Percentiles rank a stretch among this genome's conserved stretches.
Conservation (phyloP, 2,888 invertebrate genomes). For the Euclidia mi region DNA sequence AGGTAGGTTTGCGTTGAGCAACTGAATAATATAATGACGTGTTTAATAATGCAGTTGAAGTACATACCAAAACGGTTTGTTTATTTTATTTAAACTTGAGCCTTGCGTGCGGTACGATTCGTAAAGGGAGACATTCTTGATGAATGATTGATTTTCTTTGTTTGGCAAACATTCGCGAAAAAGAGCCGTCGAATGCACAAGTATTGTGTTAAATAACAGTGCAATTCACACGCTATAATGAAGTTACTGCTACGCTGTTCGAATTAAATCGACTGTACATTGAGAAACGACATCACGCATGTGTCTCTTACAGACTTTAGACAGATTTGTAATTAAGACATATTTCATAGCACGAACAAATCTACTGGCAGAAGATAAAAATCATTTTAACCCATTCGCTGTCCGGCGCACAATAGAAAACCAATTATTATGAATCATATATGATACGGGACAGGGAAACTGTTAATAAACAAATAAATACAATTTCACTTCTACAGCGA, state of each 20-base stretch:
- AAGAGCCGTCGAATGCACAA: constrained; percentile 18
- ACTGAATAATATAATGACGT: constrained; percentile 33
- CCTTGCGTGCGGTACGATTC: constrained; percentile 26
- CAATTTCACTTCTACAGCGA: no score
- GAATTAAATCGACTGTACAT: no score
- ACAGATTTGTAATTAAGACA: no score
- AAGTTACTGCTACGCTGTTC: not conserved
- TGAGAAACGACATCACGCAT: no score
- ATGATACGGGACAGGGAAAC: no score
- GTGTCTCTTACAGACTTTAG: no score
- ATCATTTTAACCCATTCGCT: no score
- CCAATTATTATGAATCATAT: no score
- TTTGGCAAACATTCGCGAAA: constrained; percentile 46
- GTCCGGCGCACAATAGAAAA: no score
- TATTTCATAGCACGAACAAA: no score
- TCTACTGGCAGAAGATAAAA: no score
- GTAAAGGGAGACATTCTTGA: constrained; percentile 39
- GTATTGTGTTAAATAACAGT: constrained; percentile 3
- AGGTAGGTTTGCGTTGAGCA: constrained; percentile 32
- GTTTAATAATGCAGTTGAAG: constrained; percentile 30
- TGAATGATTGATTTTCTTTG: constrained; percentile 45
- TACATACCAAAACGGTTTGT: constrained; percentile 34
- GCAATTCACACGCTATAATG: constrained; percentile 6
- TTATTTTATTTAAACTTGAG: constrained; percentile 45
- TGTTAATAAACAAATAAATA: no score